These are phyloP conservation scores for Polypterus senegalus DNA, from an alignment of 2,113 vertebrate genomes.

Conservation along the genomic window DNA sequence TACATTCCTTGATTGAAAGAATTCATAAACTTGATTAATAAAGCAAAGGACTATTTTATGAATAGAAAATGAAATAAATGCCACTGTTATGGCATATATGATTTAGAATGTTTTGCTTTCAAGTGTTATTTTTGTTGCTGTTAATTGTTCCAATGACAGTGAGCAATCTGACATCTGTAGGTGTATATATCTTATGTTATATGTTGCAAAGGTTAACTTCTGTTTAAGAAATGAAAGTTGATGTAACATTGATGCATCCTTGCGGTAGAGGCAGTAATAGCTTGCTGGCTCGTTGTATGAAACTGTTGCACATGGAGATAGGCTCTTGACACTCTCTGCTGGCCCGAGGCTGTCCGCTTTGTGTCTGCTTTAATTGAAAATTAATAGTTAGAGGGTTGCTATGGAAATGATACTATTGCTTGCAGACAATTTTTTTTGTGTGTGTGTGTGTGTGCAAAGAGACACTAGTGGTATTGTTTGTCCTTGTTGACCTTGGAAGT, in stretches of 20 bases:
- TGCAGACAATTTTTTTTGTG: conserved; percentile 44
- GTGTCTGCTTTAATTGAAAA: conserved; percentile 94
- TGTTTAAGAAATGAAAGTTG: conserved; percentile 66
- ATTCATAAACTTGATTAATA: no score
- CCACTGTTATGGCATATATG: no score
- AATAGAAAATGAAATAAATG: no score
- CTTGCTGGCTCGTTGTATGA: conserved; percentile 67
- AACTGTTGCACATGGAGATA: conserved; percentile 72
- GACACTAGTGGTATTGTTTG: conserved; percentile 94
- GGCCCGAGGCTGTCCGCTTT: conserved; percentile 73
- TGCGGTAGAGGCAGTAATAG: conserved; percentile 56
- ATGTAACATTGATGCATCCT: conserved; percentile 52
- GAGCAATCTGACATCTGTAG: no score
- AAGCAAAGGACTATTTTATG: no score
- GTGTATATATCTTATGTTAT: no score
- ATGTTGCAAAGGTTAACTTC: conserved; percentile 56
- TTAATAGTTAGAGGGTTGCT: conserved; percentile 82
- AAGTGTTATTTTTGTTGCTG: no score
- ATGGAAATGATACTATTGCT: conserved; percentile 78
- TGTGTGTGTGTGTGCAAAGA: conserved; percentile 70
- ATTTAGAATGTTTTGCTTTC: no score
- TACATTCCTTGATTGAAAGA: no score
- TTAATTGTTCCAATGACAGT: no score
- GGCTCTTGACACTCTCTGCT: conserved; percentile 76
- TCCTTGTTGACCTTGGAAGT: conserved; percentile 98